Base-by-base conservation (phyloP, 2,113 vertebrate genomes). In the Strigops habroptila region DNA sequence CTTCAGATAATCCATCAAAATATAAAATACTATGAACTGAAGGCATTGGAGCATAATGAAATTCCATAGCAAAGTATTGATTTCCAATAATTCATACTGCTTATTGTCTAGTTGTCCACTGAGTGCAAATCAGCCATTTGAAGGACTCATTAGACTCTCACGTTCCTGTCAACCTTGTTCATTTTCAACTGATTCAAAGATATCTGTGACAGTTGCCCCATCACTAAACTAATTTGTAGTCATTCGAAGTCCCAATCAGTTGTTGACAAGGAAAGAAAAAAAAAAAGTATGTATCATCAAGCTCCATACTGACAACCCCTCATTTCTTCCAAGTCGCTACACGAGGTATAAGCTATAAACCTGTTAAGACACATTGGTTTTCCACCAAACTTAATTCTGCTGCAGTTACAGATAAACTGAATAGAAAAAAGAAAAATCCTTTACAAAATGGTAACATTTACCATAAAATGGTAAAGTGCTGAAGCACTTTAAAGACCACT, bases 141-240 rank as follows among this genome's bases (percentile, higher is more conserved):
- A 99, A 98, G 98, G 98, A 98, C 98, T 99, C 99, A 98, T 99
- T 99, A 99, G 98, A 99, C 98, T 98, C 99, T 98, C 98, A 98
- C 98, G 97, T 98, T 98, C 97, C 98, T 99, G 99, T 99, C 99
- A 99, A 98, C 98, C 98, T 98, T 98, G 98, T 97, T 99, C 98
- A 98, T 99, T 99, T 99, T 99, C 98, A 99, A 98, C 97, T 17
- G 97, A 98, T 97, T 98, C 98, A 98, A 96, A 98, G 98, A 98
- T 98, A 98, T 98, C 98, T 98, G 97, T 97, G 99, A 98, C 98
- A 99, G 98, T 98, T 98, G 98, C 98, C 98, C 97, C 98, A 98
- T 98, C 98, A 98, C 98, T 98, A 98, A 99, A 99, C 98, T 99
- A 98, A 99, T 99, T 99, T 99, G 98, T 98, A 98, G 98, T 98